Evolutionary conservation across 2,888 invertebrate species (phyloP).

Genomic region (Actias luna): DNA sequence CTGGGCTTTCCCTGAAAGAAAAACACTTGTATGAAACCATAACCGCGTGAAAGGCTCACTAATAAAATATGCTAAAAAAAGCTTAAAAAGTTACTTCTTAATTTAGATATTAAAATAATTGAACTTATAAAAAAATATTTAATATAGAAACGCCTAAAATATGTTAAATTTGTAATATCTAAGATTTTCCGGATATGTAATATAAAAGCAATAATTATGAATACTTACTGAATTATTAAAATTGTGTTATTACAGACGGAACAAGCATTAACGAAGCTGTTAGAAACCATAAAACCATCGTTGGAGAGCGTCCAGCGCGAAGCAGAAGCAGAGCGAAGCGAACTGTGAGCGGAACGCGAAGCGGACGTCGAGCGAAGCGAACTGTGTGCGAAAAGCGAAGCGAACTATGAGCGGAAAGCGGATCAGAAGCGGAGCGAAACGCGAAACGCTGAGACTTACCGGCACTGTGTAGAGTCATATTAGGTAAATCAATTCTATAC

Average conservation of each 20-base stretch:
- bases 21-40: too few relatives aligned
- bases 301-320: constrained; percentile 55
- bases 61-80: too few relatives aligned
- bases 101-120: too few relatives aligned
- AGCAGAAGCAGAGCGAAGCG: constrained; percentile 38
- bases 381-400: background rate
- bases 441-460: background rate
- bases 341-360: constrained; percentile 46
- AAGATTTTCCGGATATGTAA: too few relatives aligned
- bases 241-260: constrained; percentile 83
- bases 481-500: background rate
- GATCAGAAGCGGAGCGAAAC: background rate
- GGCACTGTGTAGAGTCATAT: background rate
- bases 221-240: background rate
- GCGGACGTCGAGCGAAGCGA: background rate
- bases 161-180: too few relatives aligned
- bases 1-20: too few relatives aligned
- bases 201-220: background rate
- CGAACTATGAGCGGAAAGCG: constrained; percentile 42
- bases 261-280: constrained; percentile 87
- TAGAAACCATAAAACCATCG: constrained; percentile 81
- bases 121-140: too few relatives aligned
- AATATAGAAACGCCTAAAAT: too few relatives aligned
- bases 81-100: too few relatives aligned
- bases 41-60: too few relatives aligned